Conservation (phyloP, 2,888 invertebrate genomes). For the Iphiclides podalirius region DNA sequence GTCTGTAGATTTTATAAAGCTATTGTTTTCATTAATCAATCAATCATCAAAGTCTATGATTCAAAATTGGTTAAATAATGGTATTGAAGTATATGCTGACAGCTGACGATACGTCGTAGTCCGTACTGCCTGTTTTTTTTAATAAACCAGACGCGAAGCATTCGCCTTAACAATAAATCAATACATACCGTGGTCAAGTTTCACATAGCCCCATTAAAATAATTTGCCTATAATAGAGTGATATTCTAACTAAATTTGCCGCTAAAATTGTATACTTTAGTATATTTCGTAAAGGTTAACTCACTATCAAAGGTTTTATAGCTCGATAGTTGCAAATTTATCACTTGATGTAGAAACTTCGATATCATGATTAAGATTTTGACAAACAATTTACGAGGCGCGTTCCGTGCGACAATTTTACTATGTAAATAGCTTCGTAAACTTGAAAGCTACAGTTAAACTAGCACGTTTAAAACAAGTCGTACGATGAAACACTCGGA, state of each 20-base stretch:
- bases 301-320: slow-evolving; percentile 7
- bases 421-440: slow-evolving; percentile 9
- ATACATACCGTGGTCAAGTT: too few species aligned
- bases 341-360: slow-evolving; percentile 7
- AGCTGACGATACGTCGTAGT: slow-evolving; percentile 5
- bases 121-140: slow-evolving; percentile 4
- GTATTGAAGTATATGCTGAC: background rate
- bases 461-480: background rate
- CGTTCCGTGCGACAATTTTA: slow-evolving; percentile 5
- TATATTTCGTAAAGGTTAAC: slow-evolving; percentile 4
- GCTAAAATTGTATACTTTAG: slow-evolving; percentile 9
- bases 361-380: slow-evolving; percentile 13
- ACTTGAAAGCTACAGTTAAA: background rate
- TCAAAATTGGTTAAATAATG: too few species aligned
- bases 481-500: too few species aligned
- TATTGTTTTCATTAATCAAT: too few species aligned
- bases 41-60: too few species aligned
- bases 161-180: slow-evolving; percentile 14
- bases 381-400: slow-evolving; percentile 11
- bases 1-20: background rate
- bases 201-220: slow-evolving; percentile 4
- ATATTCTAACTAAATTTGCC: slow-evolving; percentile 12
- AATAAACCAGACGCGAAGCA: slow-evolving; percentile 4
- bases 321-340: slow-evolving; percentile 10
- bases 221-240: slow-evolving; percentile 3